Evolutionary conservation across 1,140 invertebrate species (phyloP), one percentile per base, ranked within the genome.

Genomic region (Brachionus koreanus): DNA sequence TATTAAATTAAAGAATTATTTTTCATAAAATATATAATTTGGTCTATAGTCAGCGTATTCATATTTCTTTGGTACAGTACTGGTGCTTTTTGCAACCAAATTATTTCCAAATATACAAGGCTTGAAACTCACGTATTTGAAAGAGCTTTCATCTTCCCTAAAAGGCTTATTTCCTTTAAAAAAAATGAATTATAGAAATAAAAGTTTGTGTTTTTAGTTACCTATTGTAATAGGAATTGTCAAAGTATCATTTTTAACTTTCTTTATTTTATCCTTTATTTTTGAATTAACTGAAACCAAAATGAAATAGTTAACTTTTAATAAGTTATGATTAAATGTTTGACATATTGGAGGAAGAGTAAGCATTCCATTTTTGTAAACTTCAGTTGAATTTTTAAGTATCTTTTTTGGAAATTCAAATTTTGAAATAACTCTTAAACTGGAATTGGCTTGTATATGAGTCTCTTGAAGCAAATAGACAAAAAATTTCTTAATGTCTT

Each of bases 261-360:
- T 65, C 33, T 79, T 79, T n/a, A 79, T 29, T 43, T 79, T 65
- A 5, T 61, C 49, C 35, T 79, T 79, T 1, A 37, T 16, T 19
- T 39, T 65, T 35, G 46, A 61, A 74, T 79, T 79, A 12, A 79
- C 33, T 37, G 33, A 42, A 37, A 79, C 76, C 39, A 79, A 61
- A 9, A 79, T 61, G 33, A 65, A 57, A 35, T 79, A 79, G 57
- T 39, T 61, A 61, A 79, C 49, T 42, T 79, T 79, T 10, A 79
- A 61, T 13, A 79, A 65, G 57, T 79, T 79, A 10, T 79, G 35
- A 61, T 79, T 61, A 25, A 79, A 79, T 65, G 76, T 79, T 39
- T 39, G 76, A 37, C 76, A 79, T 13, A 79, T 39, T 61, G 76
- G 49, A 0, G 76, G 76, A 42, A 79, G 4, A 13, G 35, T 57